A percentile compares a stretch with the other conserved stretches of the same genome.
Evolutionary conservation across 2,113 vertebrate genomes (phyloP).

Genomic region (Fregetta grallaria): DNA sequence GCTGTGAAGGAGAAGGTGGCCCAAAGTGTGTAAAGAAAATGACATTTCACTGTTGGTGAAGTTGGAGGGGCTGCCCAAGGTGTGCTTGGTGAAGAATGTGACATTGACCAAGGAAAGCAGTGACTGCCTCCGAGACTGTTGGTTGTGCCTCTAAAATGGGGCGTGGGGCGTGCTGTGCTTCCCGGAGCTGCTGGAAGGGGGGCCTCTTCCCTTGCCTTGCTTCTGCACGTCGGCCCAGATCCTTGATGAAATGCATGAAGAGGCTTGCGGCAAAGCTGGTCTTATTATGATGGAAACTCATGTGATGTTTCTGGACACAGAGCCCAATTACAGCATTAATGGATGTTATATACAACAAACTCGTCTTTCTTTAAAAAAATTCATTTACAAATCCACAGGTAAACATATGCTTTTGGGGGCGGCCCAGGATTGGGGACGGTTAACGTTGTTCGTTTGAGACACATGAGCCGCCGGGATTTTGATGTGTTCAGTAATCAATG

Average conservation of each 20-base stretch:
- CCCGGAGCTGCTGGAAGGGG: background rate
- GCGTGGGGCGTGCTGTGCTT: background rate
- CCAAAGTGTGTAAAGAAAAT: fast-evolving
- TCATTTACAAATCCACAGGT: background rate
- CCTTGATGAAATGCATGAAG: background rate
- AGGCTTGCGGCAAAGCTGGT: background rate
- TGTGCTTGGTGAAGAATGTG: background rate
- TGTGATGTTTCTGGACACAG: background rate
- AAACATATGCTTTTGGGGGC: background rate
- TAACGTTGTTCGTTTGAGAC: background rate
- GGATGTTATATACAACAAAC: background rate
- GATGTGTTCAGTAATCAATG: background rate
- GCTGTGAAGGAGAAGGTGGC: background rate
- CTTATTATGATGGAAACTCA: background rate
- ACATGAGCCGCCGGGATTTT: background rate
- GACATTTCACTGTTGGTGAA: background rate
- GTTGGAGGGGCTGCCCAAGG: background rate
- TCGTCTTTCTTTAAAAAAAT: no score
- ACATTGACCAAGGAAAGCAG: background rate
- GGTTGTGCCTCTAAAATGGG: background rate
- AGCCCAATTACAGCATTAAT: background rate
- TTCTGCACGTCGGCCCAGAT: fast-evolving
- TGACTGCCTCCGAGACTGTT: background rate
- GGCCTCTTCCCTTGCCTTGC: background rate
- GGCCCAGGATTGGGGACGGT: background rate